Evolutionary conservation across 1,140 invertebrate genomes (phyloP).

Genomic region (Diorhabda carinulata): DNA sequence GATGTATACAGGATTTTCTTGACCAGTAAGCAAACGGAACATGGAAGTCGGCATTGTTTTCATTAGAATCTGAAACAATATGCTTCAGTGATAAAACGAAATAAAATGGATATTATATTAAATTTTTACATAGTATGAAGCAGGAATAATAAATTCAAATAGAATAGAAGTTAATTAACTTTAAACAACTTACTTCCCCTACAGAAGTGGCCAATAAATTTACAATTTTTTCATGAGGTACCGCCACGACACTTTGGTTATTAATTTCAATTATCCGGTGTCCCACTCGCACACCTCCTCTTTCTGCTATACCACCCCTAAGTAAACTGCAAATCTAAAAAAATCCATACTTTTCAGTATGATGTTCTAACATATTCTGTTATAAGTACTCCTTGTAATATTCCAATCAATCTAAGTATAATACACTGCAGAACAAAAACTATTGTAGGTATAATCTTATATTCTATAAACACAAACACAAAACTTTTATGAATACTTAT

Average conservation of each 20-base stretch:
- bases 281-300: constrained; percentile 96
- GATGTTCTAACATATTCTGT: no score
- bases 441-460: no score
- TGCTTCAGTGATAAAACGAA: background rate
- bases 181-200: constrained; percentile 76
- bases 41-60: constrained; percentile 99
- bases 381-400: no score
- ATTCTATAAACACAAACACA: no score
- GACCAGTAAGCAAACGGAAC: constrained; percentile 96
- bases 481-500: no score
- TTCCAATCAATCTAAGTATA: no score
- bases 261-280: constrained; percentile 99
- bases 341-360: constrained; percentile 2
- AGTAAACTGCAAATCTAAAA: constrained; percentile 93
- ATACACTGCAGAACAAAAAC: no score
- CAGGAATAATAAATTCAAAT: background rate
- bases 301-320: constrained; percentile 95
- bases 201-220: constrained; percentile 97
- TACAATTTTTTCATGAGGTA: constrained; percentile 98
- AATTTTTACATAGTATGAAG: background rate
- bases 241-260: constrained; percentile 97
- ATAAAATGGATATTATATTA: no score
- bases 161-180: background rate
- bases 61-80: constrained; percentile 84
- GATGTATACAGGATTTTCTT: constrained; percentile 98